These are phyloP conservation scores for Podilymbus podiceps DNA, from an alignment of 2,113 vertebrate genomes.

Conservation along the genomic window DNA sequence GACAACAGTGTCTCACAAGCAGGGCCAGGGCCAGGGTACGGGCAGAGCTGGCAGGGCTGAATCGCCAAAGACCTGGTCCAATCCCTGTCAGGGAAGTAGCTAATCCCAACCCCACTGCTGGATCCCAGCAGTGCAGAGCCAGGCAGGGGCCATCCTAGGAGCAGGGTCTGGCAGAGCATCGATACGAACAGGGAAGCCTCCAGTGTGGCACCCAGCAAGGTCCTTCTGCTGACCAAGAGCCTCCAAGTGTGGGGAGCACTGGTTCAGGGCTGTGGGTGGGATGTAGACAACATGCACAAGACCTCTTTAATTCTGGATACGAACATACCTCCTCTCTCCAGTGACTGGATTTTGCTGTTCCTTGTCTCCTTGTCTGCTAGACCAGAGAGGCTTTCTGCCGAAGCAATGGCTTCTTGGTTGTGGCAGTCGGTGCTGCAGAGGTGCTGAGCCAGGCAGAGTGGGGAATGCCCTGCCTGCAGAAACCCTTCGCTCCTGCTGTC, in stretches of 20 bases:
- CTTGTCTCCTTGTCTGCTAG: not conserved
- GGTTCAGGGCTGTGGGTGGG: not conserved
- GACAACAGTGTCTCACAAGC: not conserved
- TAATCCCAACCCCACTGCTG: not conserved
- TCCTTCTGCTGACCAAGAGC: not conserved
- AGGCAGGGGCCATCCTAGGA: not conserved
- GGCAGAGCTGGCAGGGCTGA: not conserved
- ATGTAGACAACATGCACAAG: not conserved
- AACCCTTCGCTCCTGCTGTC: accelerated
- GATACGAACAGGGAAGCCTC: not conserved
- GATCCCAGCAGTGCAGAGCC: not conserved
- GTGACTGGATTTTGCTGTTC: not conserved
- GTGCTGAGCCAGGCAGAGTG: not conserved
- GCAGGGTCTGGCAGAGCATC: not conserved
- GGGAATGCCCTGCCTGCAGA: not conserved
- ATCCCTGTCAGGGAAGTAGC: not conserved
- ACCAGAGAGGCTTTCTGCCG: not conserved
- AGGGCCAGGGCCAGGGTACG: not conserved
- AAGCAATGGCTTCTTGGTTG: not conserved
- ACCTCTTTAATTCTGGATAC: not conserved
- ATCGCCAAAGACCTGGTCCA: not conserved
- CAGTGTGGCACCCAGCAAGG: not conserved
- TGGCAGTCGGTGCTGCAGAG: not conserved
- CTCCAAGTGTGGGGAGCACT: accelerated
- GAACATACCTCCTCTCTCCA: not conserved